Percentiles rank a stretch among this genome's conserved stretches.
phyloP scores from a whole-genome alignment of 2,888 invertebrate species.

The Andrena trimmerana region DNA sequence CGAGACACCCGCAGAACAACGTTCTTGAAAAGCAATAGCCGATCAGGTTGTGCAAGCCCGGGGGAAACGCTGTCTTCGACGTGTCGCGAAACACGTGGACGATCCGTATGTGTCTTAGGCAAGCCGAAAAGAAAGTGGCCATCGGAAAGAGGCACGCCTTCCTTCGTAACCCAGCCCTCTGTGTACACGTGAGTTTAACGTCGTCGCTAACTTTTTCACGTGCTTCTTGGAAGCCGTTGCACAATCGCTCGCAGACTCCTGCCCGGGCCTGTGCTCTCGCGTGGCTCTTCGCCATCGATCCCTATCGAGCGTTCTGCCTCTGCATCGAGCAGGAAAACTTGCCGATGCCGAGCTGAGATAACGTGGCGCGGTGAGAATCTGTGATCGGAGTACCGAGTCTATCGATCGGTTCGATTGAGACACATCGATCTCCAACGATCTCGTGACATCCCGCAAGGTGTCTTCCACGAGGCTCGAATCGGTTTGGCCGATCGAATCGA shows the following conservation, averaged over 20 bases:
- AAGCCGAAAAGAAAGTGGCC: constrained; percentile 79
- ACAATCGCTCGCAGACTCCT: constrained; percentile 37
- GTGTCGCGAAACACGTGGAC: constrained; percentile 76
- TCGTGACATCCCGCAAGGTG: background rate
- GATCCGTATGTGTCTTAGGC: constrained; percentile 75
- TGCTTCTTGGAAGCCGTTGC: constrained; percentile 66
- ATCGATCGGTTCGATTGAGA: background rate
- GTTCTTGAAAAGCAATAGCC: constrained; percentile 10
- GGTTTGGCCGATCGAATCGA: background rate
- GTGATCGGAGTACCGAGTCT: background rate
- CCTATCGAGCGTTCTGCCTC: background rate
- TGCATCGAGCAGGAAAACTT: too few relatives aligned
- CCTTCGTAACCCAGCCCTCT: constrained; percentile 67
- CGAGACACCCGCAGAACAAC: background rate
- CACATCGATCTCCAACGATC: background rate
- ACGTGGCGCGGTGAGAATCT: too few relatives aligned
- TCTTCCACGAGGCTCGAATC: background rate
- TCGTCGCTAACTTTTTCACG: constrained; percentile 67
- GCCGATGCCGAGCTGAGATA: too few relatives aligned
- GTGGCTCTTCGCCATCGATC: constrained; percentile 18
- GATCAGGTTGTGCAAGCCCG: constrained; percentile 48
- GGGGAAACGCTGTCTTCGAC: constrained; percentile 51
- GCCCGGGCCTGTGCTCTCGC: constrained; percentile 13
- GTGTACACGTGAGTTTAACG: constrained; percentile 68
- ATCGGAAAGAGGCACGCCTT: constrained; percentile 75